Percentiles rank a stretch among this genome's conserved stretches.
These are phyloP conservation scores for Portevinia maculata DNA, from an alignment of 2,888 invertebrate genomes.

Conservation along the genomic window DNA sequence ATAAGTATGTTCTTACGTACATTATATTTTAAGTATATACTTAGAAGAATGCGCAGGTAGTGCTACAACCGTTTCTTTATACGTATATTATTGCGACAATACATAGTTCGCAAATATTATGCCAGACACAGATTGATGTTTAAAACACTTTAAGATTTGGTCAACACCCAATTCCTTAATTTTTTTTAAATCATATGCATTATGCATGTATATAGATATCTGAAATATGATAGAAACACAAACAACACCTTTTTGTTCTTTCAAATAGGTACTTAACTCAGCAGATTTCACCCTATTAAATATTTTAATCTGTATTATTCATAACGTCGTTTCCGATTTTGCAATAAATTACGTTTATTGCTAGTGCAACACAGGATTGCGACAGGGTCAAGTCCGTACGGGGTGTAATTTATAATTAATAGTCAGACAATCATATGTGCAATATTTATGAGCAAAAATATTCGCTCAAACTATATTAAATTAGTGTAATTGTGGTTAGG, in stretches of 20 bases:
- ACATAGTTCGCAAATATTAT: no score
- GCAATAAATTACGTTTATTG: constrained; percentile 55
- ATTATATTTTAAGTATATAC: no score
- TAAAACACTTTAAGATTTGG: neutral
- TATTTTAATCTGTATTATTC: constrained; percentile 57
- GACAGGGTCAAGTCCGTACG: constrained; percentile 64
- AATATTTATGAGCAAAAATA: constrained; percentile 76
- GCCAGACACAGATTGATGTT: no score
- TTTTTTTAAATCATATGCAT: neutral
- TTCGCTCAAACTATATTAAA: constrained; percentile 75
- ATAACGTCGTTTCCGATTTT: constrained; percentile 62
- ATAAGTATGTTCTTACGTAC: no score
- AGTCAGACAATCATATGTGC: constrained; percentile 76
- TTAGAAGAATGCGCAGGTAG: no score
- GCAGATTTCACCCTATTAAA: constrained; percentile 24
- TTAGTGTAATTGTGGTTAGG: constrained; percentile 75
- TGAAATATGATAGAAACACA: neutral
- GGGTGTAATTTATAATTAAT: constrained; percentile 75
- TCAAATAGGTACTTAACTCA: constrained; percentile 1
- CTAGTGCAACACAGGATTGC: constrained; percentile 49
- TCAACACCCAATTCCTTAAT: no score
- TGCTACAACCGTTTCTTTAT: no score
- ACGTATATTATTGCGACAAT: no score
- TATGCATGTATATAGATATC: no score
- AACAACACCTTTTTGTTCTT: neutral